Conservation (phyloP, 2,888 invertebrate species). For the Mesorhabditis spiculigera region DNA sequence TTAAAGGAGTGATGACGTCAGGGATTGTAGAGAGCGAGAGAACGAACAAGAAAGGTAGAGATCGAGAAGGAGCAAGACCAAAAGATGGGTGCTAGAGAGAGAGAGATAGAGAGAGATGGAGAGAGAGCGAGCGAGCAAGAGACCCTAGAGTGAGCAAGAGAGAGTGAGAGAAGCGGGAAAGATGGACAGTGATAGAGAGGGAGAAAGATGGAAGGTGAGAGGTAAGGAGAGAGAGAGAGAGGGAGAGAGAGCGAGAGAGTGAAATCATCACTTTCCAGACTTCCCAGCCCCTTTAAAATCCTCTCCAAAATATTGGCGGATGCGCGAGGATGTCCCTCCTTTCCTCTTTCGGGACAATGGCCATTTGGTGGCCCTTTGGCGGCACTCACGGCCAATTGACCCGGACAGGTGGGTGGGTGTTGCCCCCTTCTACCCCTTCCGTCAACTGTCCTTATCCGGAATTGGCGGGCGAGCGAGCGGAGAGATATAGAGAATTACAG, state of each 20-base stretch:
- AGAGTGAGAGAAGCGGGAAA: too few relatives aligned
- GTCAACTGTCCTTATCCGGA: too few relatives aligned
- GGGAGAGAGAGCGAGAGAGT: not conserved
- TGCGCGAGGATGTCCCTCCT: not conserved
- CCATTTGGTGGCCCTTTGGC: not conserved
- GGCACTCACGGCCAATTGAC: constrained; percentile 5
- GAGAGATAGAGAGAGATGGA: not conserved
- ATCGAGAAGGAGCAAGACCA: too few relatives aligned
- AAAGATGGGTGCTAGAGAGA: too few relatives aligned
- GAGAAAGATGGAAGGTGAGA: not conserved
- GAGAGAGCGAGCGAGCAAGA: not conserved
- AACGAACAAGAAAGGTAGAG: too few relatives aligned
- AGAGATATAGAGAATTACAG: too few relatives aligned
- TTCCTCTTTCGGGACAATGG: not conserved
- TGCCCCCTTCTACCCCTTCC: too few relatives aligned
- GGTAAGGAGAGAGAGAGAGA: not conserved
- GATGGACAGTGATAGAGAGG: too few relatives aligned
- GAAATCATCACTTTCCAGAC: not conserved
- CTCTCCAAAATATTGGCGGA: not conserved
- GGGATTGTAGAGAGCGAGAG: too few relatives aligned
- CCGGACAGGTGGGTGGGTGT: not conserved
- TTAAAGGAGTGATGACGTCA: too few relatives aligned
- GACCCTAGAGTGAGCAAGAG: too few relatives aligned
- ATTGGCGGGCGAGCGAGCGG: too few relatives aligned
- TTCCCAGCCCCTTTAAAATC: not conserved